phyloP scores from a whole-genome alignment of 2,888 invertebrate species.

The Stenchaetothrips biformis region DNA sequence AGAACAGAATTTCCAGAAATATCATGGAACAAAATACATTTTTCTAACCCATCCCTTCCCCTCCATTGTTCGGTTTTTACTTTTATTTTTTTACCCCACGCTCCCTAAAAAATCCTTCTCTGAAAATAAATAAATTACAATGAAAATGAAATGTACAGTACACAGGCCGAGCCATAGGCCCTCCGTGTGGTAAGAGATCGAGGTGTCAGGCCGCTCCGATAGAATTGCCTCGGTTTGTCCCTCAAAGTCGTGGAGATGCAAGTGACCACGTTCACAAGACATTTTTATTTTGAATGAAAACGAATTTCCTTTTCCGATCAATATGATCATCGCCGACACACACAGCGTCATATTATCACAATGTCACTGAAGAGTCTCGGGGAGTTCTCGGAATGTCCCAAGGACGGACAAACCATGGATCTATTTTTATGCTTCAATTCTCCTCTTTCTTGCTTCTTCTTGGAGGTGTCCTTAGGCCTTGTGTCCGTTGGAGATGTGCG shows the following conservation, averaged over 20 bases:
- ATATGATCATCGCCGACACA: too few species aligned
- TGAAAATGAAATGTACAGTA: conserved; percentile 23
- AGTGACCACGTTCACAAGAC: background rate
- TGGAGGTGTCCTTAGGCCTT: too few species aligned
- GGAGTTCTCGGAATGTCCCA: too few species aligned
- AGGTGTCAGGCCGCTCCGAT: too few species aligned
- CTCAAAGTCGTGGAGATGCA: background rate
- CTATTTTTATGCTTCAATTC: too few species aligned
- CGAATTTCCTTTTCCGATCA: too few species aligned
- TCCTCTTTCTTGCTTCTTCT: too few species aligned
- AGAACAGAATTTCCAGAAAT: too few species aligned
- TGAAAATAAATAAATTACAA: conserved; percentile 25
- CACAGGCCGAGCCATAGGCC: background rate
- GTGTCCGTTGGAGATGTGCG: background rate
- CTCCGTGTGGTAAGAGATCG: background rate
- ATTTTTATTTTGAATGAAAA: background rate
- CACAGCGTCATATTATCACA: too few species aligned
- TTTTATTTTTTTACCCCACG: background rate
- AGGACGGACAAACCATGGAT: too few species aligned
- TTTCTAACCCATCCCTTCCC: background rate
- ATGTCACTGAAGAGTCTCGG: too few species aligned
- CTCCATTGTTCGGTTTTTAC: background rate
- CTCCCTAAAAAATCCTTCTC: background rate
- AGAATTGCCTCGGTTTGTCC: background rate
- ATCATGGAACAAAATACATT: too few species aligned